Conservation (phyloP, 1,140 invertebrate genomes). For the Periplaneta americana region DNA sequence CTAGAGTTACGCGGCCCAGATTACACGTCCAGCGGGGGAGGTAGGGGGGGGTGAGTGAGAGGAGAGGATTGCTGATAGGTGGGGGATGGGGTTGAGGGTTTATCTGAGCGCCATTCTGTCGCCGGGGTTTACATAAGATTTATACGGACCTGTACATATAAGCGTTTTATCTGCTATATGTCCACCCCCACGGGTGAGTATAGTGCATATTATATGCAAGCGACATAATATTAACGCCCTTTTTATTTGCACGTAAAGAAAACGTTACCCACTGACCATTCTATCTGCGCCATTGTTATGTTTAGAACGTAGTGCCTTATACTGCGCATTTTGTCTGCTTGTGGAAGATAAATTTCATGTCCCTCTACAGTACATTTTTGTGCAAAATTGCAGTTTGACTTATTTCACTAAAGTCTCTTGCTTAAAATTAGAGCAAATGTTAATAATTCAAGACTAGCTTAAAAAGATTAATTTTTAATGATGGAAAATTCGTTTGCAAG, state of each 20-base stretch:
- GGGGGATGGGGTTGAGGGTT: not conserved
- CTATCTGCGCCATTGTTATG: not conserved
- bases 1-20: not conserved
- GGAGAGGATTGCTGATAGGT: not conserved
- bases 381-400: too few species aligned
- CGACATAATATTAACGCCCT: not conserved
- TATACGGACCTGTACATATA: not conserved
- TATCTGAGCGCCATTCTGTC: not conserved
- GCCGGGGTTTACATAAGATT: not conserved
- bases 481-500: too few species aligned
- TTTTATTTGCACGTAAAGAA: not conserved
- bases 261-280: not conserved
- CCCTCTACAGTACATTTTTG: not conserved
- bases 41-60: not conserved
- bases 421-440: too few species aligned
- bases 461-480: too few species aligned
- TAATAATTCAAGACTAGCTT: too few species aligned
- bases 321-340: not conserved
- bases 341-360: not conserved
- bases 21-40: not conserved
- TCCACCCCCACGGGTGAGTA: not conserved
- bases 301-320: not conserved
- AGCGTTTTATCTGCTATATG: not conserved
- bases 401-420: too few species aligned
- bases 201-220: not conserved